Conservation (phyloP, 2,888 invertebrate species). For the Clivina fossor region DNA sequence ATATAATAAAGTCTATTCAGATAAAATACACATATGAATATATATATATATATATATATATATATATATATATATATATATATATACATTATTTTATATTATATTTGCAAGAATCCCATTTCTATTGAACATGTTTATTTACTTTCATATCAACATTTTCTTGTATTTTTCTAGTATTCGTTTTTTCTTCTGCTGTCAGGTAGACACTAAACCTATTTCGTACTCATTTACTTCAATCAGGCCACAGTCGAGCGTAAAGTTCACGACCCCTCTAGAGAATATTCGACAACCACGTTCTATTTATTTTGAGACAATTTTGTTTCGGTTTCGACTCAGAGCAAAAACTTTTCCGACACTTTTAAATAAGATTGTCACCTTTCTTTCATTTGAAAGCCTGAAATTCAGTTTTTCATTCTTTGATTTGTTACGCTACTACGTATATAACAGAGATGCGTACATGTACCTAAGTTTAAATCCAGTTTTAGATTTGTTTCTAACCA, state of each 20-base stretch:
- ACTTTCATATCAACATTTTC: no score
- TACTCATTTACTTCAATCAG: constrained; percentile 54
- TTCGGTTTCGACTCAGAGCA: constrained; percentile 3
- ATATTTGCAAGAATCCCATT: no score
- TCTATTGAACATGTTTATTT: no score
- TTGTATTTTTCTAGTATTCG: constrained; percentile 15
- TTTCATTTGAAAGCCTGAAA: background rate
- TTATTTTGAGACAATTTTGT: constrained; percentile 10
- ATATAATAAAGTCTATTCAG: background rate
- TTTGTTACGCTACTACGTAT: no score
- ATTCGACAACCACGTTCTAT: background rate
- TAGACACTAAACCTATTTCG: constrained; percentile 50
- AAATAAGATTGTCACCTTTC: constrained; percentile 12
- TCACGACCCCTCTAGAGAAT: constrained; percentile 12
- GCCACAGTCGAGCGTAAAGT: constrained; percentile 37
- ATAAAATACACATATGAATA: background rate
- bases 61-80: background rate
- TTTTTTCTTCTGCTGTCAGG: constrained; percentile 39
- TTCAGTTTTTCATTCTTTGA: no score
- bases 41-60: background rate
- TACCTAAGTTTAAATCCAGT: no score
- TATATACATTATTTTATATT: background rate
- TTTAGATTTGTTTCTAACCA: no score
- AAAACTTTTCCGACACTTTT: constrained; percentile 6
- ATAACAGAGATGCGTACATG: no score